phyloP scores from a whole-genome alignment of 2,888 invertebrate genomes.

The Chymomyza procnemis region DNA sequence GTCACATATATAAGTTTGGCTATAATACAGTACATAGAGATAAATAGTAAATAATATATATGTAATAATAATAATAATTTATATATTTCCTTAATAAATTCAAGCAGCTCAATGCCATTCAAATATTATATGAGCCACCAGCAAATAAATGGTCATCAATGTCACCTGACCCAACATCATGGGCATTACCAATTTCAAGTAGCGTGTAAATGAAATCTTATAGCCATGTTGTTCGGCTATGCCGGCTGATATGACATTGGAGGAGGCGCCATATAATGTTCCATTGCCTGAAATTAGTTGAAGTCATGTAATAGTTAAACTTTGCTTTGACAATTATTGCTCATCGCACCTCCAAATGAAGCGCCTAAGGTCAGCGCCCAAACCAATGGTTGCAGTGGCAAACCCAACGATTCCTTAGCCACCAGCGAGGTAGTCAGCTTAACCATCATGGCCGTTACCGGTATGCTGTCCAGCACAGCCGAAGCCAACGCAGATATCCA shows the following conservation, averaged over 20 bases:
- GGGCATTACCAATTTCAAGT: slow-evolving; percentile 92
- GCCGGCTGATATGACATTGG: slow-evolving; percentile 94
- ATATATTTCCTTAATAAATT: neutral
- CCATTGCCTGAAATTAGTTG: slow-evolving; percentile 86
- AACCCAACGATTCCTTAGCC: slow-evolving; percentile 82
- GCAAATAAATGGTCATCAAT: slow-evolving; percentile 84
- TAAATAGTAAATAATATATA: neutral
- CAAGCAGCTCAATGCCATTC: slow-evolving; percentile 61
- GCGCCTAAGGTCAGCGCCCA: slow-evolving; percentile 93
- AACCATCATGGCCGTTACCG: slow-evolving; percentile 95
- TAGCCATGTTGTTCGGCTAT: slow-evolving; percentile 96
- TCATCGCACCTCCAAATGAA: slow-evolving; percentile 86
- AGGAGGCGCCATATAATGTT: slow-evolving; percentile 92
- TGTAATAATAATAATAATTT: no score
- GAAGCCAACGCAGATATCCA: slow-evolving; percentile 94
- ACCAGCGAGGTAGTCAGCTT: slow-evolving; percentile 86
- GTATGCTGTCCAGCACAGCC: slow-evolving; percentile 94
- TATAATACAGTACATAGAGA: neutral
- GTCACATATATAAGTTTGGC: neutral
- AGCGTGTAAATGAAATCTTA: slow-evolving; percentile 88
- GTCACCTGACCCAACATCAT: slow-evolving; percentile 87
- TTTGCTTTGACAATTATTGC: neutral
- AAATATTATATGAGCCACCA: slow-evolving; percentile 85
- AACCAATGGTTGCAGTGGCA: slow-evolving; percentile 89
- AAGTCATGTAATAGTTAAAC: neutral